Evolutionary conservation across 2,888 invertebrate species (phyloP).

Genomic region (Leptogaster cylindrica): DNA sequence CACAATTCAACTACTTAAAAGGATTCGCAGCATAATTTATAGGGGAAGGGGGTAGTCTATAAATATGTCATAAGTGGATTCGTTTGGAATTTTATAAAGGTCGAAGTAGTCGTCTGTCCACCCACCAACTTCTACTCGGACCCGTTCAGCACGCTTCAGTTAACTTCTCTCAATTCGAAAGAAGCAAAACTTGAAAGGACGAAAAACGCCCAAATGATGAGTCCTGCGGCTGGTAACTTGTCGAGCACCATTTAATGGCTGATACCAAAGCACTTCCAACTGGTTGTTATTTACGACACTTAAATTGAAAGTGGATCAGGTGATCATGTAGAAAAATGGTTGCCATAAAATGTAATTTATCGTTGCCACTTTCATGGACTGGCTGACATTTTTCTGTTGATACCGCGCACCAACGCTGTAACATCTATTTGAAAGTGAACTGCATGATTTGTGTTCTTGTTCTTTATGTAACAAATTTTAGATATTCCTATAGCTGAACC

Average conservation of each 20-base stretch:
- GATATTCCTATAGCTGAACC: neutral
- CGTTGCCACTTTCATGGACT: slow-evolving; percentile 33
- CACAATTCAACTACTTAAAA: slow-evolving; percentile 4
- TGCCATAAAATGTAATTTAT: slow-evolving; percentile 37
- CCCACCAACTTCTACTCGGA: slow-evolving; percentile 11
- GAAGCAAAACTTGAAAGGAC: slow-evolving; percentile 18
- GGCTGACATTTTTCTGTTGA: slow-evolving; percentile 32
- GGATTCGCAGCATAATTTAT: slow-evolving; percentile 24
- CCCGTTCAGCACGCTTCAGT: slow-evolving; percentile 17
- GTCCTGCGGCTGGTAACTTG: slow-evolving; percentile 7
- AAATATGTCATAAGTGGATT: slow-evolving; percentile 42
- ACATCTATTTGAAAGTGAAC: neutral
- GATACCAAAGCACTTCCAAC: neutral
- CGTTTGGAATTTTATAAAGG: neutral
- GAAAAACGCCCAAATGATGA: neutral
- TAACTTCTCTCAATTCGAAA: slow-evolving; percentile 20
- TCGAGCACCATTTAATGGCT: slow-evolving; percentile 5
- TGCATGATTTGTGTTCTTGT: slow-evolving; percentile 21
- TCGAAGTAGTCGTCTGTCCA: neutral
- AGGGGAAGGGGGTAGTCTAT: slow-evolving; percentile 10
- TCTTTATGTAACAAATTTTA: slow-evolving; percentile 11
- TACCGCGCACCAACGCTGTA: neutral
- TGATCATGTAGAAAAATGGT: slow-evolving; percentile 39
- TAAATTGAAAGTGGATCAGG: slow-evolving; percentile 39
- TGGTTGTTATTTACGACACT: slow-evolving; percentile 31